Evolutionary conservation across 2,888 invertebrate species (phyloP), one percentile per base, ranked within the genome.

Genomic region (Branchellion lobata): DNA sequence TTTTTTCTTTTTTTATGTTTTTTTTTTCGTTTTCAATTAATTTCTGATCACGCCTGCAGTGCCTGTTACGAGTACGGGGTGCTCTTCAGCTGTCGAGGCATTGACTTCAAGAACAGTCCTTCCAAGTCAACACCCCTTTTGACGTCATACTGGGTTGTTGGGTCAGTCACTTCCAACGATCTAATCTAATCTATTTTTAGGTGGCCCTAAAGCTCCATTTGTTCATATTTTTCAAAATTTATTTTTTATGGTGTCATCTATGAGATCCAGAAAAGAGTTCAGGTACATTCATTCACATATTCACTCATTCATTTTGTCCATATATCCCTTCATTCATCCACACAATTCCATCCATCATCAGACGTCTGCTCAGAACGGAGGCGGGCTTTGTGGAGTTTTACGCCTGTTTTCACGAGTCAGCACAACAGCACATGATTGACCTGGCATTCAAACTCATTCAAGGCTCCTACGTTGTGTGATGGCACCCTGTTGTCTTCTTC

Each of bases 391-490:
- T 57, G 21, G 95, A 95, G 86, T 89, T 95, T 18, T 96, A 93
- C 85, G 90, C 95, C 65, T 95, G 95, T 87, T 94, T 94, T 87
- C 92, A 93, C 83, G 94, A 94, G 82, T 92, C 92, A 34, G 90
- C 93, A 21, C 93, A 94, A 0, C 95, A 95, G 87, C 94, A 94
- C 89, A 89, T 94, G 83, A 91, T 95, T 0, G 95, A 96, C 90
- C 90, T 95, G 84, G 94, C 94, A 5, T 95, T 93, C 87, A 91
- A 92, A 83, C 89, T 93, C 1, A 40, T 80, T 18, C 78, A 80
- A 11, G 80, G 80, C 33, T 71, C 79, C 14, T 57, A 40, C 40
- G 24, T 24, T 40, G 18, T 27, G 74, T 40, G 21, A 34, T n/a
- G n/a, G n/a, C n/a, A n/a, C n/a, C n/a, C n/a, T n/a, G n/a, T n/a